Evolutionary conservation across 2,888 invertebrate genomes (phyloP).

Genomic region (Latheticus oryzae): DNA sequence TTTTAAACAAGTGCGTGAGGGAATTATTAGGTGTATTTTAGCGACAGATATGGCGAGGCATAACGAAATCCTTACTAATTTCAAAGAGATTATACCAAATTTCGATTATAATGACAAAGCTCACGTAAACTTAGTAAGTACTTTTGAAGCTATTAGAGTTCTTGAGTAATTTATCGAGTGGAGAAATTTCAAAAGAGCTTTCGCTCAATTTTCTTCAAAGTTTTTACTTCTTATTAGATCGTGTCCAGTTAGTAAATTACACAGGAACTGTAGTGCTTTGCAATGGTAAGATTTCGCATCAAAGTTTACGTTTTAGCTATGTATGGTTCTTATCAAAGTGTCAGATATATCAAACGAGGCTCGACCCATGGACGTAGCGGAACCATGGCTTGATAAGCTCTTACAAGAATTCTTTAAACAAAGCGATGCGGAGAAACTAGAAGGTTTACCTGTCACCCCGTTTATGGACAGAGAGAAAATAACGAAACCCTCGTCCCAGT

Average conservation of each 20-base stretch:
- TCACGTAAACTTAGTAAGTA: slow-evolving; percentile 79
- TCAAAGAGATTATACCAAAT: slow-evolving; percentile 73
- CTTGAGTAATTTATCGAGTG: background rate
- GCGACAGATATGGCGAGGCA: slow-evolving; percentile 85
- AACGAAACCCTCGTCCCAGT: slow-evolving; percentile 85
- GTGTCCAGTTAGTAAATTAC: too few relatives aligned
- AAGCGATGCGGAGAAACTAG: slow-evolving; percentile 83
- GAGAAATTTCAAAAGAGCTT: too few relatives aligned
- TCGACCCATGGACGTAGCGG: slow-evolving; percentile 84
- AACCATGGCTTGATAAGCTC: slow-evolving; percentile 83
- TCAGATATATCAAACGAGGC: slow-evolving; percentile 88
- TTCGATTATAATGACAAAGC: slow-evolving; percentile 77
- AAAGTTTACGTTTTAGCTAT: slow-evolving; percentile 68
- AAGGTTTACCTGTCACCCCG: slow-evolving; percentile 85
- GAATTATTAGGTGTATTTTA: slow-evolving; percentile 81
- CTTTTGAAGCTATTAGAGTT: background rate
- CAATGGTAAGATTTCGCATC: background rate
- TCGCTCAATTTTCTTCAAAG: too few relatives aligned
- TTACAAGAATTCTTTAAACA: slow-evolving; percentile 81
- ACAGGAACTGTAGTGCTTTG: too few relatives aligned
- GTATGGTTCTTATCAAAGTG: slow-evolving; percentile 85
- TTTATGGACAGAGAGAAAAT: slow-evolving; percentile 90
- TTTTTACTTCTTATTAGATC: too few relatives aligned
- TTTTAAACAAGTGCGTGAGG: slow-evolving; percentile 77
- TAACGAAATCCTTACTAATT: slow-evolving; percentile 80